Evolutionary conservation across 2,797 vertebrate species (phyloP).

Genomic region (Melanotaenia nigrans): DNA sequence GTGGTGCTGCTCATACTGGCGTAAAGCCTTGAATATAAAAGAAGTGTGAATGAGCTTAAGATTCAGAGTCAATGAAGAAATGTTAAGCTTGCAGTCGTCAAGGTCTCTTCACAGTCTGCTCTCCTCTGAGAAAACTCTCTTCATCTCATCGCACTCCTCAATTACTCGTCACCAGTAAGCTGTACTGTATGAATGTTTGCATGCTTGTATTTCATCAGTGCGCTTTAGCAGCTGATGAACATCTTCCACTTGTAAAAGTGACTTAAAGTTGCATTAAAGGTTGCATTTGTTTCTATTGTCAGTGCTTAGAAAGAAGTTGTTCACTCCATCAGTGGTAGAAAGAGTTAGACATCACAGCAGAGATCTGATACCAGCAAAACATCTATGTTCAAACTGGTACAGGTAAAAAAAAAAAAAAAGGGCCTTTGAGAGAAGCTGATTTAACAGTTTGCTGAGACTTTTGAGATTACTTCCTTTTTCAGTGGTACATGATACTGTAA

Average conservation of each 20-base stretch:
- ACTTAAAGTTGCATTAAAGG: conserved; percentile 35
- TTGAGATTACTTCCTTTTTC: conserved; percentile 31
- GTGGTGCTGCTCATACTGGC: conserved; percentile 47
- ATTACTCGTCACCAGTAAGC: conserved; percentile 39
- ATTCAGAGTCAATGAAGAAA: conserved; percentile 52
- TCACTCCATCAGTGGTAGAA: conserved; percentile 20
- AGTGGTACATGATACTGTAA: background rate
- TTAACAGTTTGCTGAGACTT: conserved; percentile 22
- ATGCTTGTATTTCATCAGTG: conserved; percentile 6
- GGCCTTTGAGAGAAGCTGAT: conserved; percentile 14
- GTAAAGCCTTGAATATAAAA: conserved; percentile 58
- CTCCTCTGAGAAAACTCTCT: conserved; percentile 38
- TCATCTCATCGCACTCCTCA: conserved; percentile 39
- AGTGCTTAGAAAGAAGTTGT: conserved; percentile 20
- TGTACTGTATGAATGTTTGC: conserved; percentile 33
- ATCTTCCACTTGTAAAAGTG: conserved; percentile 41
- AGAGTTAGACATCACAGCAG: background rate
- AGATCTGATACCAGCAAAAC: conserved; percentile 1
- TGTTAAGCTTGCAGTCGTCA: conserved; percentile 28
- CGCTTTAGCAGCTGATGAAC: conserved; percentile 41
- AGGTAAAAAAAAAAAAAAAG: background rate
- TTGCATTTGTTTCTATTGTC: conserved; percentile 32
- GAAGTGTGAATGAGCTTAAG: conserved; percentile 59
- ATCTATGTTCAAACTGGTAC: conserved; percentile 20
- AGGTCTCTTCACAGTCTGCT: conserved; percentile 47